A percentile compares a stretch with the other conserved stretches of the same genome.
phyloP scores from a whole-genome alignment of 2,113 vertebrate species.

The Bombycilla garrulus region DNA sequence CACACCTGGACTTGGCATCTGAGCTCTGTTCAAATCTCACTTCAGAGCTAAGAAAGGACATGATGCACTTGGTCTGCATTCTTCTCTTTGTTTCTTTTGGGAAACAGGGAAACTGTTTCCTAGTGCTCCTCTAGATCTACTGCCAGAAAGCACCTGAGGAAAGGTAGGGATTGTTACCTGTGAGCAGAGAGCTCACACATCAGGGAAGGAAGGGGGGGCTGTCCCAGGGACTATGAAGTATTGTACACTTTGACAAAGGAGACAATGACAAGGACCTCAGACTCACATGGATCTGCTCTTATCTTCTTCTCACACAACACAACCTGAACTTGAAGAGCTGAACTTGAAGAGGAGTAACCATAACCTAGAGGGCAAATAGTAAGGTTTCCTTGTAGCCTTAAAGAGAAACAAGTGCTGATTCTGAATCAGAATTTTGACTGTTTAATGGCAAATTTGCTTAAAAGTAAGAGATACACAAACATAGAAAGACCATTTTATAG shows the following conservation, averaged over 20 bases:
- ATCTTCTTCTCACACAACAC: not conserved
- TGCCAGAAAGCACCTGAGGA: not conserved
- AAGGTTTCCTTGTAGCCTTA: not conserved
- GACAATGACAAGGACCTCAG: not conserved
- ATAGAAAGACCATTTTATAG: not conserved
- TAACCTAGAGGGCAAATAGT: not conserved
- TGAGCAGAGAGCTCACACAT: not conserved
- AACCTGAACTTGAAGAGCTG: not conserved
- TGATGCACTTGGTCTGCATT: not conserved
- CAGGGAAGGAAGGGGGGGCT: not conserved
- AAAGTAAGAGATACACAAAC: not conserved
- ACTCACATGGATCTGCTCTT: not conserved
- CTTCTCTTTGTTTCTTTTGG: not conserved
- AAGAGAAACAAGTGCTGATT: not conserved
- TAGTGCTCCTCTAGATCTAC: not conserved
- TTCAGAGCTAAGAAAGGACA: not conserved
- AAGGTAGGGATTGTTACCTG: not conserved
- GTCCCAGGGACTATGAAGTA: not conserved
- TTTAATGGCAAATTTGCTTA: not conserved
- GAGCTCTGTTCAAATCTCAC: not conserved
- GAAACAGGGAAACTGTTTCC: not conserved
- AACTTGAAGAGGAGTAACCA: not conserved
- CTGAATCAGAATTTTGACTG: not conserved
- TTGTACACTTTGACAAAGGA: not conserved
- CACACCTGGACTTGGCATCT: not conserved